Evolutionary conservation across 1,140 invertebrate species (phyloP), one percentile per base, ranked within the genome.

Genomic region (Olivierus martensii): DNA sequence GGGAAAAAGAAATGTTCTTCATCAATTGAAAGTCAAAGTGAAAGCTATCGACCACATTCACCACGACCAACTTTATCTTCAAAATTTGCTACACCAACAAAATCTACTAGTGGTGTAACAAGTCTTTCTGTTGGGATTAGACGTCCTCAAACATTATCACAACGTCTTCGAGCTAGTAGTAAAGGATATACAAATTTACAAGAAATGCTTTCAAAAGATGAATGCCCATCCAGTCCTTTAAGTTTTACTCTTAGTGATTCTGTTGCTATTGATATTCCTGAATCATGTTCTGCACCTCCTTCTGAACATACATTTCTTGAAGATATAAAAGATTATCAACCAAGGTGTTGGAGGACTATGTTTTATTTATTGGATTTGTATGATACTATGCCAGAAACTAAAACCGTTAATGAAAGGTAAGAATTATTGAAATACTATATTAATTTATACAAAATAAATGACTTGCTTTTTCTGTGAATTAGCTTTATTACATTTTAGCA

Each of bases 321-420:
- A 50, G 68, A 69, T 49, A 68, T 71, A 38, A 69, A 68, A 47
- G 69, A 67, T 19, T 62, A 61, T 52, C 83, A 80, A 1, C 86
- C 87, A 12, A 79, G 82, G 58, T 97, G 91, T 65, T 97, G 91
- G 91, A 83, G 86, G 65, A 95, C 87, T 6, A 82, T 97, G 57
- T 94, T 91, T 66, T 82, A 90, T 67, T 73, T 96, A 15, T 69
- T 97, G 36, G 88, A 95, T 63, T 69, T 95, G 18, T 95, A 97
- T 66, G 87, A 89, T 3, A 90, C 85, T 15, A 86, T 89, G 77
- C 89, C 91, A 0, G 90, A 94, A 64, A 87, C 87, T 0, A 93
- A 94, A 68, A 94, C 88, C 1, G 83, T 95, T 12, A 77, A 73
- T 15, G 76, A 78, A 57, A 69, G 50, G 49, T 56, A 59, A 49